Evolutionary conservation across 2,888 invertebrate genomes (phyloP).

Genomic region (Cheilosia vulpina): DNA sequence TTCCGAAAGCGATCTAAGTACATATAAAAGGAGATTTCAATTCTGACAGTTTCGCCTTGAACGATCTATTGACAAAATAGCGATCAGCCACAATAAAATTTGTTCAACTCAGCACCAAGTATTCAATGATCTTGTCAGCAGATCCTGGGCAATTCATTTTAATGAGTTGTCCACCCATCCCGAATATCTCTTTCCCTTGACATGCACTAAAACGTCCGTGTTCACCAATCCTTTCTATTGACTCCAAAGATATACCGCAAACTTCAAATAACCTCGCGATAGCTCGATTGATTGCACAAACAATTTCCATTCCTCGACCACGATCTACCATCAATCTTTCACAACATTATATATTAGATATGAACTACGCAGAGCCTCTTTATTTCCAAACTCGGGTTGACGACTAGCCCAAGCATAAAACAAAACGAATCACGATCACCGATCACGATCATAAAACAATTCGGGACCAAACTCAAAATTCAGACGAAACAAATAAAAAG

Average conservation of each 20-base stretch:
- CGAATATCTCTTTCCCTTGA: background rate
- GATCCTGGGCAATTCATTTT: no score
- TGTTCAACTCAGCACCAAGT: no score
- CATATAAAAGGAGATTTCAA: no score
- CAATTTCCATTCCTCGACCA: constrained; percentile 37
- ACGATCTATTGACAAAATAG: no score
- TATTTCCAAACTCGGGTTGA: constrained; percentile 29
- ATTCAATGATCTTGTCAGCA: no score
- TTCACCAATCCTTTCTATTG: background rate
- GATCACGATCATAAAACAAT: constrained; percentile 74
- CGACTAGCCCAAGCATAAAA: constrained; percentile 49
- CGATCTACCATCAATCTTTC: constrained; percentile 53
- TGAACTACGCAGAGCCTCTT: constrained; percentile 31
- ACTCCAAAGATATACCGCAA: background rate
- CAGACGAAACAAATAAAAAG: background rate
- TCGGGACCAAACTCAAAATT: constrained; percentile 57
- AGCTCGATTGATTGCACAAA: background rate
- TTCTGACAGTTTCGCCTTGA: no score
- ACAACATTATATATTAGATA: constrained; percentile 43
- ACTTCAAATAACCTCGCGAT: background rate
- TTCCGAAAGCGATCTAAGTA: no score
- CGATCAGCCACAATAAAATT: no score
- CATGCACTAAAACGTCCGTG: background rate
- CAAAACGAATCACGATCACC: constrained; percentile 65
- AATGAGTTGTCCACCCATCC: background rate